These are phyloP conservation scores for Agonopterix heracliana DNA, from an alignment of 2,888 invertebrate genomes.

Conservation along the genomic window DNA sequence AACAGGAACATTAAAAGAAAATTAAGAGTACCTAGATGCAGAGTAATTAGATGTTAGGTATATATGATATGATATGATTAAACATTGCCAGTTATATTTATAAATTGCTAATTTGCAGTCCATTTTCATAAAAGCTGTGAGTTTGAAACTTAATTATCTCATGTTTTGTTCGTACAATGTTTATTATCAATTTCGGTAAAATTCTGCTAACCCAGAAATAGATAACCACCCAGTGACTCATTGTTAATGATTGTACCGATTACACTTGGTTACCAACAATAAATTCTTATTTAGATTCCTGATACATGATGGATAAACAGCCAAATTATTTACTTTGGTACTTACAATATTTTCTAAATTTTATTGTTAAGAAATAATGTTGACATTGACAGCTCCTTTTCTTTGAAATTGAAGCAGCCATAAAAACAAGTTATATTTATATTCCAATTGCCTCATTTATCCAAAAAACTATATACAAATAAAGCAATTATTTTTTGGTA, in stretches of 20 bases:
- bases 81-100: slow-evolving; percentile 7
- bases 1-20: slow-evolving; percentile 30
- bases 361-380: slow-evolving; percentile 11
- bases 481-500: slow-evolving; percentile 25
- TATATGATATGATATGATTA: slow-evolving; percentile 2
- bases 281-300: neutral
- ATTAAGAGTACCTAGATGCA: neutral
- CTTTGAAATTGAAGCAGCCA: slow-evolving; percentile 10
- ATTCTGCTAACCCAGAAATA: neutral
- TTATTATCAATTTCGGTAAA: neutral
- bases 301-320: slow-evolving; percentile 19
- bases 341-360: slow-evolving; percentile 19
- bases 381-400: slow-evolving; percentile 7
- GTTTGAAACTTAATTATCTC: slow-evolving; percentile 5
- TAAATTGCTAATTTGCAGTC: neutral
- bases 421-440: neutral
- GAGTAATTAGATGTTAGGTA: too few species aligned
- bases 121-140: slow-evolving; percentile 1
- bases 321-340: slow-evolving; percentile 49
- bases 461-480: slow-evolving; percentile 32
- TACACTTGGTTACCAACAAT: neutral
- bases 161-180: slow-evolving; percentile 1
- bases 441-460: slow-evolving; percentile 4
- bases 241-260: slow-evolving; percentile 3
- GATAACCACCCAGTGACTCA: slow-evolving; percentile 11